phyloP scores from a whole-genome alignment of 2,888 invertebrate species.

The Aelia acuminata region DNA sequence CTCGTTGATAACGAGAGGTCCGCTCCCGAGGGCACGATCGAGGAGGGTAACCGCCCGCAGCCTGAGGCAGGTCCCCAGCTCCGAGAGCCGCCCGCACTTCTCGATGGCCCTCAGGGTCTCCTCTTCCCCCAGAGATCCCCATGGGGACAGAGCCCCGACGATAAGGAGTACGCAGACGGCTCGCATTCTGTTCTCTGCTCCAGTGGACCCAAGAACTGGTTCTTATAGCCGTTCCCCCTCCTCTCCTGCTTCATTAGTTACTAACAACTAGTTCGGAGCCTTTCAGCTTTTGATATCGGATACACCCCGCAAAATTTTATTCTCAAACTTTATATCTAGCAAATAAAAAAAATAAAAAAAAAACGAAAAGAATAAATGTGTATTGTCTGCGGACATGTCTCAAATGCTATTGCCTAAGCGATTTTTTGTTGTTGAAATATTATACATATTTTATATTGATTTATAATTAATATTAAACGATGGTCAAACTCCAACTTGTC shows the following conservation, averaged over 20 bases:
- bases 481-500: too few species aligned
- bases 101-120: constrained; percentile 58
- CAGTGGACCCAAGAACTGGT: background rate
- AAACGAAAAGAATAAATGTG: too few species aligned
- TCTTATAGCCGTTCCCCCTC: constrained; percentile 27
- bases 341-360: too few species aligned
- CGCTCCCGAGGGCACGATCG: constrained; percentile 80
- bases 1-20: constrained; percentile 67
- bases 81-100: constrained; percentile 59
- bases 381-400: too few species aligned
- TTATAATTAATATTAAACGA: too few species aligned
- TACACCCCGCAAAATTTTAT: background rate
- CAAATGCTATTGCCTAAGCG: too few species aligned
- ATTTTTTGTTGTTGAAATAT: too few species aligned
- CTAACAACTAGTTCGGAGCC: background rate
- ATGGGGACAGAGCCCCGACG: constrained; percentile 6
- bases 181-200: constrained; percentile 15
- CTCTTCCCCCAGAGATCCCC: background rate
- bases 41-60: constrained; percentile 82
- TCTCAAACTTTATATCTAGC: too few species aligned
- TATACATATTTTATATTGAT: too few species aligned
- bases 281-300: background rate
- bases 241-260: background rate
- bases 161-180: constrained; percentile 2
- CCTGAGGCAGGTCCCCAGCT: constrained; percentile 77